Evolutionary conservation across 1,140 invertebrate species (phyloP).

Genomic region (Heliothis virescens): DNA sequence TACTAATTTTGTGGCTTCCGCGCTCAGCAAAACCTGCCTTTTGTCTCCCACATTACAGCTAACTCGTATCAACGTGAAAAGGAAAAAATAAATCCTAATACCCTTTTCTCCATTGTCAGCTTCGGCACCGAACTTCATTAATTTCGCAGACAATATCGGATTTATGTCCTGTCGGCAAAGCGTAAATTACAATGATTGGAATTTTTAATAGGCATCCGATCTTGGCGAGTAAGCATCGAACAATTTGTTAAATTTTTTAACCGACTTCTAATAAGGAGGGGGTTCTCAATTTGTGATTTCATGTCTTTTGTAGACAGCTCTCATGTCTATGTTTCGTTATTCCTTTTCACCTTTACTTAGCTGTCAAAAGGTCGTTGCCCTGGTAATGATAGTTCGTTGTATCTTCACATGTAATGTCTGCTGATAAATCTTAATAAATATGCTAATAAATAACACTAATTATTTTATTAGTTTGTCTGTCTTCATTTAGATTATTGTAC

Average conservation of each 20-base stretch:
- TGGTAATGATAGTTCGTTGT: constrained; percentile 5
- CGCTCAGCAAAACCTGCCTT: neutral
- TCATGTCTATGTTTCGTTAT: neutral
- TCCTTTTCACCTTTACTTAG: neutral
- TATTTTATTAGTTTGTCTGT: constrained; percentile 5
- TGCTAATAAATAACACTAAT: constrained; percentile 17
- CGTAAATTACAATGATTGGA: constrained; percentile 47
- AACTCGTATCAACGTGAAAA: constrained; percentile 9
- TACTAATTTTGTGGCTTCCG: too few relatives aligned
- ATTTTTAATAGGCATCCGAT: constrained; percentile 48
- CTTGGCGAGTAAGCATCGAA: constrained; percentile 28
- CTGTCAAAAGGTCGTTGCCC: constrained; percentile 14
- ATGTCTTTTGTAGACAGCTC: neutral
- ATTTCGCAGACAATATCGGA: constrained; percentile 52
- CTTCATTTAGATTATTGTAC: neutral
- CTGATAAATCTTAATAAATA: constrained; percentile 15
- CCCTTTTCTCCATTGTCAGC: constrained; percentile 36
- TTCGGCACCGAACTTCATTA: constrained; percentile 46
- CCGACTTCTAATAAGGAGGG: too few relatives aligned
- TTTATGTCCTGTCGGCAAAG: constrained; percentile 45
- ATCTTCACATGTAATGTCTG: constrained; percentile 1
- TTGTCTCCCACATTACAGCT: neutral
- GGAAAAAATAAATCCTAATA: constrained; percentile 11
- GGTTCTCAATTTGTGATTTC: neutral
- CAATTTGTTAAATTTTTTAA: constrained; percentile 27